Base-by-base conservation (phyloP, 2,888 invertebrate species). In the Sinohyriopsis cumingii region DNA sequence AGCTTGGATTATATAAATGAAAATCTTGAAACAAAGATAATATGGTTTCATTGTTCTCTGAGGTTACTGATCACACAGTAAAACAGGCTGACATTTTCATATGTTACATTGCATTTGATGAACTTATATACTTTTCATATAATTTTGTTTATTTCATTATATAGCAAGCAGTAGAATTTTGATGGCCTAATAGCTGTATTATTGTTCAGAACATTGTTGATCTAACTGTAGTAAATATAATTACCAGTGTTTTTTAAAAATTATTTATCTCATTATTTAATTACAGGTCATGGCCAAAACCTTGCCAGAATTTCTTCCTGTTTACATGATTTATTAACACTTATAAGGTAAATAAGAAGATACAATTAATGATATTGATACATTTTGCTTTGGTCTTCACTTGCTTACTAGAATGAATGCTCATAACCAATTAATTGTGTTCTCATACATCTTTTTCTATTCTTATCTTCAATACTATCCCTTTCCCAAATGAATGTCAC, bases 271-370 rank as follows among this genome's bases (percentile, higher is more conserved):
- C 15, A 65, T 7, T 28, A 53, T 57, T 63, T 61, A 33, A 63
- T 67, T 65, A 59, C 28, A 67, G 69, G 68, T 62, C 28, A 63
- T 70, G 82, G 82, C 6, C 84, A 84, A 70, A 78, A 77, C 54
- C 67, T 82, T 67, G 75, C 76, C 2, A 78, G 78, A 64, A 73
- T 79, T 55, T 78, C 79, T 15, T 71, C 76, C 9, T 82, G 82
- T 67, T 65, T 84, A 20, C 75, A 78, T 69, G 82, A 77, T 59
- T 68, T 84, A 22, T 59, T 82, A 7, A 57, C 70, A 20, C 65
- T 82, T 22, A 78, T 83, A 57, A 83, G 80, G 84, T 84, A 76
- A 68, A 54, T n/a, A 24, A 24, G 59, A 59, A 24, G 28, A 59
- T 22, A 59, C 6, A 45, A 45, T 45, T 45, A 45, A 15, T 45